These are phyloP conservation scores for Cheilosia scutellata DNA, from an alignment of 2,888 invertebrate species.

Conservation along the genomic window DNA sequence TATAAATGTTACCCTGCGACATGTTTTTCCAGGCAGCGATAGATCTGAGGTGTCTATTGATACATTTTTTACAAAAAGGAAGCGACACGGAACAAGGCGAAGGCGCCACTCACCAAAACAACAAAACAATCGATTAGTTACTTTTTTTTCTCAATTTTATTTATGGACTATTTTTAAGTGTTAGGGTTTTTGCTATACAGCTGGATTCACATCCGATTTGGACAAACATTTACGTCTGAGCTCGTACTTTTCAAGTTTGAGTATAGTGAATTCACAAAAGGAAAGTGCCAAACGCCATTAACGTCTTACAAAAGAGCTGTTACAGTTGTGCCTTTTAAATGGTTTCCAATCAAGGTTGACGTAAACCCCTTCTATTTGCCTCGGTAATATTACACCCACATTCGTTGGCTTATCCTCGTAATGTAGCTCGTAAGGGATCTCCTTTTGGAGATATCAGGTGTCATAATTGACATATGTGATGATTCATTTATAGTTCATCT, in stretches of 20 bases:
- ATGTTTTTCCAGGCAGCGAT: constrained; percentile 20
- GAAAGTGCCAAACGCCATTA: constrained; percentile 18
- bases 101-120: constrained; percentile 14
- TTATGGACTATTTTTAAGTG: constrained; percentile 32
- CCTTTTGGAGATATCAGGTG: constrained; percentile 31
- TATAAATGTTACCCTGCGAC: not conserved
- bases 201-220: constrained; percentile 17
- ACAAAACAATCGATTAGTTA: not conserved
- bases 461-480: constrained; percentile 47
- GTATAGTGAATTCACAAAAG: not conserved
- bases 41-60: constrained; percentile 37
- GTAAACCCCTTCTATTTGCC: not conserved
- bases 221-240: constrained; percentile 31
- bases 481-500: constrained; percentile 29
- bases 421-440: not conserved
- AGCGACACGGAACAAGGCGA: constrained; percentile 6
- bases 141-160: constrained; percentile 17
- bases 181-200: not conserved
- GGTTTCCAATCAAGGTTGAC: constrained; percentile 40
- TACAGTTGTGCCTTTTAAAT: constrained; percentile 1
- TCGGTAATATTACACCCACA: not conserved
- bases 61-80: not conserved
- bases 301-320: not conserved
- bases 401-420: constrained; percentile 4
- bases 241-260: constrained; percentile 13